Base-by-base conservation (phyloP, 2,888 invertebrate genomes). In the Cephonodes hylas region DNA sequence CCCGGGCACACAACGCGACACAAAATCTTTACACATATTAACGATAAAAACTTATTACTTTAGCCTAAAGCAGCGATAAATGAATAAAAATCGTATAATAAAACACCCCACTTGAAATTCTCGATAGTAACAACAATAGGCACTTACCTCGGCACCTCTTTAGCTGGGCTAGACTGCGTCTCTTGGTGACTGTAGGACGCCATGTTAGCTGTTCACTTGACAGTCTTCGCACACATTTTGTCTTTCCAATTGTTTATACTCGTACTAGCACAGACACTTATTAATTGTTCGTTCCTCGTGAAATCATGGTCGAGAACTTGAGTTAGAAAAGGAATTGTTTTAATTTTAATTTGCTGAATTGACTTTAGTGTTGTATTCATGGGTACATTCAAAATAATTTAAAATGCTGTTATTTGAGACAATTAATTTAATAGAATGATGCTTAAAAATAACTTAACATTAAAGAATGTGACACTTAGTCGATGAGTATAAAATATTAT, bases 121-220 rank as follows among this genome's bases (percentile, higher is more conserved):
- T 42, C 20, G 57, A 57, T 34, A n/a, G 34, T 6, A 38, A 57
- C 18, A 20, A 48, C 20, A 38, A 38, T 38, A 38, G 48, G 22
- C 10, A 58, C 57, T 58, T 31, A 58, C 57, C 57, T 84, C 20
- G 84, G 83, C 25, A 80, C 53, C 65, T 85, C 85, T 67, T 83
- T 85, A 3, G 85, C 85, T 22, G 85, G 85, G 65, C 85, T 85
- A 23, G 85, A 85, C 72, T 85, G 85, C 25, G 85, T 85, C 70
- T 85, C 85, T 63, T 85, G 84, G 60, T 85, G 81, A 72, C 76
- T 83, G 66, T 69, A 81, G 8, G 84, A 80, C 27, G 85, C 84
- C 85, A 85, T 85, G 31, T 71, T 63, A 45, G 22, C 59, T 63
- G 65, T 63, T 72, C 74, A 77, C 63, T 73, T 68, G 31, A 65